Evolutionary conservation across 2,113 vertebrate species (phyloP).

Genomic region (Forbesichthys agassizii): DNA sequence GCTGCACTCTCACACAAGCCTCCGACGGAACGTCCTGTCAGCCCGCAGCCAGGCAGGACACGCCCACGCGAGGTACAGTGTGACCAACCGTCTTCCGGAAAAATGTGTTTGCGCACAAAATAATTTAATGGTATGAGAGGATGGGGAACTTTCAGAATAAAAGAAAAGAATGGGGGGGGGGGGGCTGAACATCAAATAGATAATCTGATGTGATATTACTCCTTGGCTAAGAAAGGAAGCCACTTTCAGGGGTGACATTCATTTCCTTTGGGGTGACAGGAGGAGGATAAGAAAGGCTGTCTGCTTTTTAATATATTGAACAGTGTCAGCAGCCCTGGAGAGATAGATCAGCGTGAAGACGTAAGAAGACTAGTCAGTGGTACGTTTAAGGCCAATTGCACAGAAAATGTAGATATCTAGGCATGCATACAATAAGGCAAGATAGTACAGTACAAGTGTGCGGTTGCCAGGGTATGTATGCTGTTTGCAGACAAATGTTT

Average conservation of each 20-base stretch:
- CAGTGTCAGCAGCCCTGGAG: slow-evolving; percentile 37
- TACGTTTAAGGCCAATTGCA: slow-evolving; percentile 15
- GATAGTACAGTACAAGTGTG: too few relatives aligned
- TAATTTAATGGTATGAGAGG: slow-evolving; percentile 15
- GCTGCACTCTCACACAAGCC: slow-evolving; percentile 37
- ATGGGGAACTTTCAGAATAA: slow-evolving; percentile 7
- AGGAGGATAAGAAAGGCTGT: slow-evolving; percentile 43
- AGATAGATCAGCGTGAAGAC: slow-evolving; percentile 19
- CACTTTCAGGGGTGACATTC: slow-evolving; percentile 51
- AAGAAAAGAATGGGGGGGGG: neutral
- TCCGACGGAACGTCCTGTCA: slow-evolving; percentile 47
- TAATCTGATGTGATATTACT: slow-evolving; percentile 36
- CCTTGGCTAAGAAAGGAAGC: slow-evolving; percentile 35
- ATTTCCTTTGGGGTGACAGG: slow-evolving; percentile 59
- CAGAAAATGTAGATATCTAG: slow-evolving; percentile 23
- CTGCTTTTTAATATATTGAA: slow-evolving; percentile 53
- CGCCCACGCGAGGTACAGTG: neutral
- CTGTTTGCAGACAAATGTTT: neutral
- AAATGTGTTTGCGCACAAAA: slow-evolving; percentile 5
- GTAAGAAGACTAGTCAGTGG: slow-evolving; percentile 7
- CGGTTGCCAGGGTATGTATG: neutral
- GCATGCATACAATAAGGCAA: slow-evolving; percentile 17
- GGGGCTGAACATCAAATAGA: slow-evolving; percentile 20
- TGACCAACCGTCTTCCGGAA: neutral
- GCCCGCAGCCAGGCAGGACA: slow-evolving; percentile 30